Conservation (phyloP, 2,797 vertebrate genomes). For the Chanos chanos region DNA sequence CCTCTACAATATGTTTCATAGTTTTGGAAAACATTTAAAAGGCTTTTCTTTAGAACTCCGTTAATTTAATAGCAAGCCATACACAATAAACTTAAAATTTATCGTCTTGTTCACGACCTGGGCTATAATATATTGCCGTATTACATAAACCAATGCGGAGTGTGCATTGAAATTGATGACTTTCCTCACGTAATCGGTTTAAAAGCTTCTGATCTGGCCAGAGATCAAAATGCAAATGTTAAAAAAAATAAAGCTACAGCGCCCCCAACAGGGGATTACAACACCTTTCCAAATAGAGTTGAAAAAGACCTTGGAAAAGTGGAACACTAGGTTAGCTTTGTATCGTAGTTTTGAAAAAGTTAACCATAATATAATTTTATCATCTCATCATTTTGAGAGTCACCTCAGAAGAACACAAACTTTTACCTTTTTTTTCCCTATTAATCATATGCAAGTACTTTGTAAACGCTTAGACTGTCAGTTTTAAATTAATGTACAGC, state of each 20-base stretch:
- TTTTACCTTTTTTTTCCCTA: too few relatives aligned
- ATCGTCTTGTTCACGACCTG: constrained; percentile 53
- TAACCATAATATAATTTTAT: too few relatives aligned
- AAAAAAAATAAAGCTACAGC: constrained; percentile 57
- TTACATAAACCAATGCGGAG: constrained; percentile 54
- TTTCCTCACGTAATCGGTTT: constrained; percentile 57
- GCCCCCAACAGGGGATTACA: constrained; percentile 66
- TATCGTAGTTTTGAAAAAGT: too few relatives aligned
- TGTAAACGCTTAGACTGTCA: too few relatives aligned
- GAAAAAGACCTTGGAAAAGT: too few relatives aligned
- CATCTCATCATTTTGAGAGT: too few relatives aligned
- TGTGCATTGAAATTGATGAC: constrained; percentile 57
- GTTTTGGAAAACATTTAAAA: constrained; percentile 59
- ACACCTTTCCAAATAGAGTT: not conserved
- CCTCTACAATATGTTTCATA: constrained; percentile 54
- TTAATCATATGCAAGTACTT: too few relatives aligned
- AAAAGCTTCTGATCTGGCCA: constrained; percentile 56
- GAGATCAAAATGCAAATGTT: constrained; percentile 39
- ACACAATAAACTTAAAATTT: constrained; percentile 53
- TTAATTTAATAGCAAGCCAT: constrained; percentile 69
- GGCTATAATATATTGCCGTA: constrained; percentile 49
- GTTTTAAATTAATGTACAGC: too few relatives aligned
- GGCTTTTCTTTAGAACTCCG: constrained; percentile 57
- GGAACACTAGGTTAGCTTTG: too few relatives aligned
- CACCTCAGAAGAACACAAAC: too few relatives aligned